Conservation (phyloP, 1,140 invertebrate genomes). For the Drosophila kepulauana region DNA sequence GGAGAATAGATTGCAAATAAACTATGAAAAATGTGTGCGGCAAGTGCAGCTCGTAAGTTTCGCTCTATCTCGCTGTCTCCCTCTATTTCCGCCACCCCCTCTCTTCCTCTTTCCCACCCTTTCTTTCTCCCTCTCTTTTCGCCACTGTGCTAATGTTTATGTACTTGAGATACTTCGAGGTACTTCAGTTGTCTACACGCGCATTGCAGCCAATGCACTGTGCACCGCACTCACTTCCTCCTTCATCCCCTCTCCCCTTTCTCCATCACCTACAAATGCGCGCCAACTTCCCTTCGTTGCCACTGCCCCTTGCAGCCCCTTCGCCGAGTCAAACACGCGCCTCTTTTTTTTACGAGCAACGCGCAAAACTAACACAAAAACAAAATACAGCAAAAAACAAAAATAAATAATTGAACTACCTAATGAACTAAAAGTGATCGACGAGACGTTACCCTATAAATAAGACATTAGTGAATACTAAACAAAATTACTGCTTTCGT, state of each 20-base stretch:
- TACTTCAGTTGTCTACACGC: conserved; percentile 73
- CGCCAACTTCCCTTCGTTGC: background rate
- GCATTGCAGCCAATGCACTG: conserved; percentile 54
- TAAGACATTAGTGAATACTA: no score
- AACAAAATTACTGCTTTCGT: no score
- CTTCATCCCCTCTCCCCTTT: background rate
- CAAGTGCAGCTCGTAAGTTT: conserved; percentile 36
- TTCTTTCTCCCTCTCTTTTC: background rate
- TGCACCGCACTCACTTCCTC: conserved; percentile 29
- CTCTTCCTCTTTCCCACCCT: background rate
- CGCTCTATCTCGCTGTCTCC: background rate
- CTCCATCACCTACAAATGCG: background rate
- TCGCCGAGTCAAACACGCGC: conserved; percentile 42
- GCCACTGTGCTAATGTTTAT: conserved; percentile 37
- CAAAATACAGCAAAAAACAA: conserved; percentile 42
- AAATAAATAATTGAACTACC: conserved; percentile 28
- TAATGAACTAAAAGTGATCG: background rate
- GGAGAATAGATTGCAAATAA: conserved; percentile 48
- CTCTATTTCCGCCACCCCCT: background rate
- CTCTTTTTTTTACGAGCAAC: conserved; percentile 66
- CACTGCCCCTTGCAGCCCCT: background rate
- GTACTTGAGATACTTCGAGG: conserved; percentile 68
- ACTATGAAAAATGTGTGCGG: conserved; percentile 36
- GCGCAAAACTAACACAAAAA: conserved; percentile 68
- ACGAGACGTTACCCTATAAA: background rate